Evolutionary conservation across 2,113 vertebrate species (phyloP).

Genomic region (Chamaetylas fuelleborni): DNA sequence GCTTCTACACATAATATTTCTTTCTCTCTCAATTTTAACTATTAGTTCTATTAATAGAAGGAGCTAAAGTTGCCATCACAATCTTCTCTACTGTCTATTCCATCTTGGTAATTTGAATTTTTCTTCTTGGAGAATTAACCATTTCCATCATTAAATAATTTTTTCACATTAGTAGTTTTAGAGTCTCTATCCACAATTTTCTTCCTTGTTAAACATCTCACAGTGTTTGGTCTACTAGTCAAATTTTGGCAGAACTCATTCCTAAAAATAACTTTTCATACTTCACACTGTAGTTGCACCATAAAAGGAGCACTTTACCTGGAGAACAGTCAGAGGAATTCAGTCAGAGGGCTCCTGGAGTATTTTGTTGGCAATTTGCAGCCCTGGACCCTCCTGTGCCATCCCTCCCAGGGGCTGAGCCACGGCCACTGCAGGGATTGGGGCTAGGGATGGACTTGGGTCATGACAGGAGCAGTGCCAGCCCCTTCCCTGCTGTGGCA

Average conservation of each 20-base stretch:
- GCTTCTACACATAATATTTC: neutral
- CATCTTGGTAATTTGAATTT: neutral
- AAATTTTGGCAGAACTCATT: neutral
- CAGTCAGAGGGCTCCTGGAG: neutral
- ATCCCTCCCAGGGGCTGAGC: neutral
- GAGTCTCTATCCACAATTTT: neutral
- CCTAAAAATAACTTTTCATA: neutral
- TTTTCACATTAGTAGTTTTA: neutral
- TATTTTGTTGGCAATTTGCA: neutral
- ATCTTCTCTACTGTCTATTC: neutral
- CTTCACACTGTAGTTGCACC: neutral
- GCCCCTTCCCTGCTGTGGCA: rapidly evolving
- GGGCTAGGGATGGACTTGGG: neutral
- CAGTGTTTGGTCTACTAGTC: neutral
- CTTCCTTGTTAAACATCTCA: neutral
- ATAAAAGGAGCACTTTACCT: neutral
- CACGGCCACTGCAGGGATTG: rapidly evolving
- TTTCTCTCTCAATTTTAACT: neutral
- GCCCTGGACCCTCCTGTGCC: neutral
- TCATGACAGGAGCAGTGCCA: rapidly evolving
- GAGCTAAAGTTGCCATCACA: neutral
- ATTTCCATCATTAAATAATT: neutral
- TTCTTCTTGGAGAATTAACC: slow-evolving; percentile 5
- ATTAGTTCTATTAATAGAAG: slow-evolving; percentile 13
- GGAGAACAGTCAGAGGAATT: neutral